phyloP scores from a whole-genome alignment of 2,113 vertebrate genomes.

The Ceyx melanurus region DNA sequence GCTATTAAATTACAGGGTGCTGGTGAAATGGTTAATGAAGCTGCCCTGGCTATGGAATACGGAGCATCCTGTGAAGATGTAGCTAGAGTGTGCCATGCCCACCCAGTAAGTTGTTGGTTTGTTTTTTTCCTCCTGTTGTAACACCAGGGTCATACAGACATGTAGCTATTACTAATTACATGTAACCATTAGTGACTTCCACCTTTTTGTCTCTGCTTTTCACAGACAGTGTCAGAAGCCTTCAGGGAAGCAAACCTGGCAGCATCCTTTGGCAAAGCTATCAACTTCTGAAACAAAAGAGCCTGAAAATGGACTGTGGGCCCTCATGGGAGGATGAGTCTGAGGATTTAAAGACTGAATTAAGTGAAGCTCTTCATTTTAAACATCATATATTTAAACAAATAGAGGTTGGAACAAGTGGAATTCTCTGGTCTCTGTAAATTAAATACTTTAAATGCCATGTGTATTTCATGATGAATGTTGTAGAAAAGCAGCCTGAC shows the following conservation, averaged over 20 bases:
- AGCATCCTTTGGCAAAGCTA: conserved; percentile 95
- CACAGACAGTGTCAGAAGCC: conserved; percentile 97
- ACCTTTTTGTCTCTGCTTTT: conserved; percentile 34
- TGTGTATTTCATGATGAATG: conserved; percentile 54
- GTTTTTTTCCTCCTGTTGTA: background rate
- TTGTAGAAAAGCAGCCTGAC: conserved; percentile 32
- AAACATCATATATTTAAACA: conserved; percentile 66
- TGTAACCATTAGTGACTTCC: background rate
- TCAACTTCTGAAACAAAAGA: conserved; percentile 88
- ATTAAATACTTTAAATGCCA: conserved; percentile 49
- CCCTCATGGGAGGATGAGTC: conserved; percentile 41
- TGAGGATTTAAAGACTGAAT: conserved; percentile 66
- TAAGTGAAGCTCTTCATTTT: conserved; percentile 51
- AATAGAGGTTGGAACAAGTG: conserved; percentile 56
- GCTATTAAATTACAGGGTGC: conserved; percentile 81
- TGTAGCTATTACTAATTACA: background rate
- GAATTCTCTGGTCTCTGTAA: conserved; percentile 60
- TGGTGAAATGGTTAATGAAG: conserved; percentile 97
- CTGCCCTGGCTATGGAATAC: conserved; percentile 95
- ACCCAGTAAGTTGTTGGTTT: conserved; percentile 82
- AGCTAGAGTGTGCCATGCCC: conserved; percentile 95
- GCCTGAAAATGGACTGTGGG: conserved; percentile 37
- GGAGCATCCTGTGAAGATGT: conserved; percentile 97
- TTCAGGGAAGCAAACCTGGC: conserved; percentile 98
- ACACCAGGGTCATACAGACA: background rate